These are phyloP conservation scores for Percopsis transmontana DNA, from an alignment of 2,113 vertebrate species.

Conservation along the genomic window DNA sequence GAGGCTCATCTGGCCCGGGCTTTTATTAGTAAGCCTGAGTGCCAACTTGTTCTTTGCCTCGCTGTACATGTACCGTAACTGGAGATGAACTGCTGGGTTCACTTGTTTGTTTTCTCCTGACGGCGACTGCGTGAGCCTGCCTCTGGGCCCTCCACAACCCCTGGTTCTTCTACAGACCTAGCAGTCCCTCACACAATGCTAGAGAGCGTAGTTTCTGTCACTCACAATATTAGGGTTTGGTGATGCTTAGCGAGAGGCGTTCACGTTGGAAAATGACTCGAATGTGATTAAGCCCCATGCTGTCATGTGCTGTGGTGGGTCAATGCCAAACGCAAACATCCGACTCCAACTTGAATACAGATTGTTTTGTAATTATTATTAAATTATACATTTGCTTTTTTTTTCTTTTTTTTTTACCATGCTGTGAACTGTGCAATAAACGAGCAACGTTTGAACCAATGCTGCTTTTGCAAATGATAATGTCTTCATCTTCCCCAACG, in stretches of 20 bases:
- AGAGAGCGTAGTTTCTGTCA: not conserved
- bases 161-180: not conserved
- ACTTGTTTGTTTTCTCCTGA: not conserved
- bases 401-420: no score
- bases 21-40: slow-evolving; percentile 85
- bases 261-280: not conserved
- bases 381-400: no score
- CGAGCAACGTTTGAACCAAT: no score
- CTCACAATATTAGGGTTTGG: slow-evolving; percentile 1
- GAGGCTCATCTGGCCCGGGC: slow-evolving; percentile 72
- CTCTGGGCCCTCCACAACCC: not conserved
- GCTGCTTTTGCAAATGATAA: no score
- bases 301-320: slow-evolving; percentile 17
- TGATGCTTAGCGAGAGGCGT: slow-evolving; percentile 7
- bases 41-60: slow-evolving; percentile 85
- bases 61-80: slow-evolving; percentile 85
- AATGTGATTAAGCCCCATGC: slow-evolving; percentile 9
- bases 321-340: not conserved
- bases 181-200: not conserved
- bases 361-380: not conserved
- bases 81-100: slow-evolving; percentile 59
- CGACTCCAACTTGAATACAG: slow-evolving; percentile 6
- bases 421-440: no score
- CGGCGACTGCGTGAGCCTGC: slow-evolving; percentile 3
- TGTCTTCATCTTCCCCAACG: no score